Evolutionary conservation across 2,113 vertebrate species (phyloP).

Genomic region (Nothoprocta pentlandii): DNA sequence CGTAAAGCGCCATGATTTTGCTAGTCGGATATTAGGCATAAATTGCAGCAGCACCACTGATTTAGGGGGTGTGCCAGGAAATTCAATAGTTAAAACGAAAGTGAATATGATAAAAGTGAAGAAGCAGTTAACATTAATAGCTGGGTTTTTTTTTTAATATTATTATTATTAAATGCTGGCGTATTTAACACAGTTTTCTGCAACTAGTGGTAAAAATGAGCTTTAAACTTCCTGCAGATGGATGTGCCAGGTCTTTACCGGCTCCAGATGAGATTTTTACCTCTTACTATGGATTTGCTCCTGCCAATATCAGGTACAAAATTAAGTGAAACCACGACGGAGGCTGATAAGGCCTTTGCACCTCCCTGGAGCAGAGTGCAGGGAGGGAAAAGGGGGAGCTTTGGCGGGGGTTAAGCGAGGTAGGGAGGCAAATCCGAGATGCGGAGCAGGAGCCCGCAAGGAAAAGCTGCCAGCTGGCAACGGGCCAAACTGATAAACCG

Average conservation of each 20-base stretch:
- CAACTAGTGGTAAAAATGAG: neutral
- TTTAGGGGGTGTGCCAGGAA: neutral
- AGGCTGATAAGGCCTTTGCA: neutral
- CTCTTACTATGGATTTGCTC: conserved; percentile 9
- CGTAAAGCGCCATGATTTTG: neutral
- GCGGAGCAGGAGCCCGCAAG: neutral
- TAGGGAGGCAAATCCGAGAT: conserved; percentile 8
- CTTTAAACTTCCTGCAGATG: neutral
- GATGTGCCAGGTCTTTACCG: neutral
- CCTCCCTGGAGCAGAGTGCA: neutral
- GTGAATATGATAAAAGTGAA: neutral
- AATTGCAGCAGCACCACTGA: neutral
- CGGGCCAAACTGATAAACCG: conserved; percentile 60
- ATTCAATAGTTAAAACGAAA: neutral
- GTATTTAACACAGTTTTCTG: neutral
- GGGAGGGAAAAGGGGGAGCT: neutral
- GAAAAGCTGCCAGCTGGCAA: conserved; percentile 43
- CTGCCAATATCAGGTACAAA: neutral
- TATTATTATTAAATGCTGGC: too few species aligned
- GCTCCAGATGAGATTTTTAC: conserved; percentile 3
- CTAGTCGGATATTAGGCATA: neutral
- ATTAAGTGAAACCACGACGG: conserved; percentile 4
- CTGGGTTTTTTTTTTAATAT: neutral
- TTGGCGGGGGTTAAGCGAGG: conserved; percentile 43
- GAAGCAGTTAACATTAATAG: neutral